Conservation (phyloP, 2,797 vertebrate genomes). For the Scyliorhinus canicula region DNA sequence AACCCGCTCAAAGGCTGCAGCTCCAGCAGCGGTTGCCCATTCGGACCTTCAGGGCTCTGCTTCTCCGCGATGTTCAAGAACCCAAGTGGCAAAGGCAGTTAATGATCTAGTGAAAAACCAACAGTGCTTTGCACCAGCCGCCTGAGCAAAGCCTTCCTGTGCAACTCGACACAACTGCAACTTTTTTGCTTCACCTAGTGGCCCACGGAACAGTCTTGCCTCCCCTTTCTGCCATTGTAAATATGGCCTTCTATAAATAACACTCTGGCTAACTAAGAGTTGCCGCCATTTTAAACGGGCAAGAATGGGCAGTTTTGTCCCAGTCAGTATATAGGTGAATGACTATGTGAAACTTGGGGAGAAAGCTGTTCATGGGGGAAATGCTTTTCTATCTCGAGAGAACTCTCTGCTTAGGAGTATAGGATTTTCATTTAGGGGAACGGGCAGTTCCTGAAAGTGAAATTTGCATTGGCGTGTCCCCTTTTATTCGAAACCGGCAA, state of each 20-base stretch:
- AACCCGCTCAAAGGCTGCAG: background rate
- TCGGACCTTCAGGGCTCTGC: background rate
- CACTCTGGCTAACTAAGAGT: background rate
- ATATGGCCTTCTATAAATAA: conserved; percentile 17
- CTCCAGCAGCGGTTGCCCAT: background rate
- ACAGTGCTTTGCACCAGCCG: background rate
- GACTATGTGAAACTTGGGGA: background rate
- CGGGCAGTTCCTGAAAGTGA: background rate
- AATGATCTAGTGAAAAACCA: background rate
- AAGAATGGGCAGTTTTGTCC: background rate
- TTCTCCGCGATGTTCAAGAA: background rate
- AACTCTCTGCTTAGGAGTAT: background rate
- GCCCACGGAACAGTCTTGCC: background rate
- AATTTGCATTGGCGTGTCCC: background rate
- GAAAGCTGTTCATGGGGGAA: background rate
- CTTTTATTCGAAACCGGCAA: conserved; percentile 4
- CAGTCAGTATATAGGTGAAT: background rate
- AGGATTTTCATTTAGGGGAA: background rate
- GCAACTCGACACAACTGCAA: background rate
- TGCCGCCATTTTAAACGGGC: conserved; percentile 31
- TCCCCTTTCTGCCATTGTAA: background rate
- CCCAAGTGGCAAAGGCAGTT: background rate
- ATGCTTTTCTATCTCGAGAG: no score
- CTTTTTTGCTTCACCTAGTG: conserved; percentile 10
- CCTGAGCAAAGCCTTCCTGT: background rate